Percentiles rank a stretch among this genome's conserved stretches.
These are phyloP conservation scores for Cephus runcator DNA, from an alignment of 2,888 invertebrate species.

Conservation along the genomic window DNA sequence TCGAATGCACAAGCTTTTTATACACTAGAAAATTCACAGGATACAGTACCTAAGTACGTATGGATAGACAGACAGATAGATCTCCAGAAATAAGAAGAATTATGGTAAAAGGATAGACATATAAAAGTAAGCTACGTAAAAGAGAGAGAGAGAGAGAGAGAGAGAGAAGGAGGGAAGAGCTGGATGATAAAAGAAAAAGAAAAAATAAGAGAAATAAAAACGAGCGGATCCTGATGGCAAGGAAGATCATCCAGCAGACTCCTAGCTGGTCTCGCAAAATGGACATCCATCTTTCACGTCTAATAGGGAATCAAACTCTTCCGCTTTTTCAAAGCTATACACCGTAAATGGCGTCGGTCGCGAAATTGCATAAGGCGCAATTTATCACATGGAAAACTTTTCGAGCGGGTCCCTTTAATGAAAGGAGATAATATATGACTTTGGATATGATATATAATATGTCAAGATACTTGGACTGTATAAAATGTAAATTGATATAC, in stretches of 20 bases:
- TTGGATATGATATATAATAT: neutral
- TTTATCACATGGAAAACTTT: neutral
- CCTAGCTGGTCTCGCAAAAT: neutral
- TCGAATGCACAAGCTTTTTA: neutral
- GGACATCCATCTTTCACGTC: conserved; percentile 1
- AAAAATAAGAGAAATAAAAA: neutral
- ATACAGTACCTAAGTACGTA: neutral
- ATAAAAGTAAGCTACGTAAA: neutral
- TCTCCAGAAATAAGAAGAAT: neutral
- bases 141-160: conserved; percentile 5
- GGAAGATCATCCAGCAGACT: neutral
- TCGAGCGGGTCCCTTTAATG: neutral
- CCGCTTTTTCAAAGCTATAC: neutral
- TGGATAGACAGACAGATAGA: neutral
- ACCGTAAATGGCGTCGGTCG: neutral
- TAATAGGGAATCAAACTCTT: conserved; percentile 4
- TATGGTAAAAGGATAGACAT: neutral
- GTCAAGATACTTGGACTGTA: neutral
- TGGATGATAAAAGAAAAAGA: neutral
- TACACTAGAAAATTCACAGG: neutral
- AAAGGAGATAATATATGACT: neutral
- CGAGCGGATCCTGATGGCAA: neutral
- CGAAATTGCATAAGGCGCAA: neutral
- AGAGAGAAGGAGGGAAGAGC: neutral
- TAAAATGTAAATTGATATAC: neutral